phyloP scores from a whole-genome alignment of 2,888 invertebrate species.

The Heteropelma amictum region DNA sequence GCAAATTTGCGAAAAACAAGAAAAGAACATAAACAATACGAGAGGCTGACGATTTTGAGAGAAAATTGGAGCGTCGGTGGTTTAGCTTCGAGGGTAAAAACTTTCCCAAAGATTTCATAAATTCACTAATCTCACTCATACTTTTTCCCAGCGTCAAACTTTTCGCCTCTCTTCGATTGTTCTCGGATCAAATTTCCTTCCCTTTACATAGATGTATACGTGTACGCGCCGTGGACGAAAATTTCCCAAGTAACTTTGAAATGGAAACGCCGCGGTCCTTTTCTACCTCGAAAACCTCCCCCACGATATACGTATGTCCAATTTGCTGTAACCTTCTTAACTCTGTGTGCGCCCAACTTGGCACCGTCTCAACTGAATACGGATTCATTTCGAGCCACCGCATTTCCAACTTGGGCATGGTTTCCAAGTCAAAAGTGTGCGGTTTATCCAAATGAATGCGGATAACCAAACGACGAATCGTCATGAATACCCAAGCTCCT shows the following conservation, averaged over 20 bases:
- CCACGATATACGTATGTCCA: conserved; percentile 22
- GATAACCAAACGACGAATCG: neutral
- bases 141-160: neutral
- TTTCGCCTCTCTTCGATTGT: neutral
- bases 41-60: too few species aligned
- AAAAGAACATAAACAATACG: too few species aligned
- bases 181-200: neutral
- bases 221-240: conserved; percentile 3
- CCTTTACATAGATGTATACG: neutral
- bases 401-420: neutral
- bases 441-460: neutral
- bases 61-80: too few species aligned
- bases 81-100: too few species aligned
- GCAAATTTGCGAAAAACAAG: too few species aligned
- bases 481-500: neutral
- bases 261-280: conserved; percentile 8
- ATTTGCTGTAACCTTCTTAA: conserved; percentile 4
- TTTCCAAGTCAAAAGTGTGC: conserved; percentile 2
- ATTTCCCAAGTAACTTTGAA: conserved; percentile 13
- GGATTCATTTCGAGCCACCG: conserved; percentile 9
- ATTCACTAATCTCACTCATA: too few species aligned
- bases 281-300: too few species aligned
- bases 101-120: too few species aligned
- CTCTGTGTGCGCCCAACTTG: conserved; percentile 18
- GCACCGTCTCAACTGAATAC: conserved; percentile 13